Conservation (phyloP, 30 jellyfish, hydroid and myxozoan genomes). For the Aurelia aurita region DNA sequence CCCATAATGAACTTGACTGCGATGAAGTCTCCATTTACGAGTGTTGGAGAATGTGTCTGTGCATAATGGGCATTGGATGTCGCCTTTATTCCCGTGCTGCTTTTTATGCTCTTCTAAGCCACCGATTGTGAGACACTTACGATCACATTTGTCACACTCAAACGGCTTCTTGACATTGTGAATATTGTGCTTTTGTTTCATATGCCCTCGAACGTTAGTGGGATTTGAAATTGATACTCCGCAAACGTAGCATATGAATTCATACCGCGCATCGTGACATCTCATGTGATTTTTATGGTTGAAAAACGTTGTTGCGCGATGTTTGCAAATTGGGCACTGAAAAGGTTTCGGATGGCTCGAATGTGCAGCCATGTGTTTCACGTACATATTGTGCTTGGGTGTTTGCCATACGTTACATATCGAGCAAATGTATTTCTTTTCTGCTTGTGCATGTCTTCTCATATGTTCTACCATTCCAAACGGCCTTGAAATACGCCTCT, state of each 20-base stretch:
- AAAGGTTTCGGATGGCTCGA: slow-evolving; percentile 35
- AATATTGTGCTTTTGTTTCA: slow-evolving; percentile 16
- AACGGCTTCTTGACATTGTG: neutral
- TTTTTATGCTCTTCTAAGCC: slow-evolving; percentile 19
- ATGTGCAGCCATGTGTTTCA: slow-evolving; percentile 34
- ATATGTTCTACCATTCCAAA: neutral
- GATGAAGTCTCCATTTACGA: neutral
- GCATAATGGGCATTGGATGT: neutral
- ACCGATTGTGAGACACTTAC: slow-evolving; percentile 18
- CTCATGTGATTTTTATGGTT: slow-evolving; percentile 5
- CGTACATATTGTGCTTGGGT: neutral
- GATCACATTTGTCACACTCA: slow-evolving; percentile 21
- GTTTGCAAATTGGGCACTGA: slow-evolving; percentile 6
- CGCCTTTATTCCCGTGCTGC: neutral
- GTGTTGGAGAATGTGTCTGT: slow-evolving; percentile 13
- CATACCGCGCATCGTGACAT: slow-evolving; percentile 9
- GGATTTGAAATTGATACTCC: neutral
- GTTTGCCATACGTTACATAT: slow-evolving; percentile 3
- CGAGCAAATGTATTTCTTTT: neutral
- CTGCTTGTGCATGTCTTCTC: neutral
- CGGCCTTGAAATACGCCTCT: neutral
- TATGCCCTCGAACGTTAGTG: neutral
- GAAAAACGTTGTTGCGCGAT: neutral
- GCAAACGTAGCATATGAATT: slow-evolving; percentile 10
- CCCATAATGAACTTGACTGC: neutral